Base-by-base conservation (phyloP, 2,113 vertebrate species). In the Seriola aureovittata region DNA sequence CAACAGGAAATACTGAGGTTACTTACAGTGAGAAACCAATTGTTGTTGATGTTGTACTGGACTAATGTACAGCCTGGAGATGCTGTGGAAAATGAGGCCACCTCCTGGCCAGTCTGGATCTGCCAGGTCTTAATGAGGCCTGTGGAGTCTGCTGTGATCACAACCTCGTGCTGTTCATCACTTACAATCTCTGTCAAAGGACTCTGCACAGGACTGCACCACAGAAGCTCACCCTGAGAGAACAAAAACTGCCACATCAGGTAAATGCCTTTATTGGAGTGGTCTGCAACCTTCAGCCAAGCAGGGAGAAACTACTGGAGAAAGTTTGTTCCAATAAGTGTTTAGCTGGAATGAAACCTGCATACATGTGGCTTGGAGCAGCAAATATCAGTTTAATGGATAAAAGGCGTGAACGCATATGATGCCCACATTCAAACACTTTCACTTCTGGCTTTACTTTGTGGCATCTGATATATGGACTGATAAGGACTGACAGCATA, bases 171-270 rank as follows among this genome's bases (percentile, higher is more conserved):
- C 74, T 80, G 57, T 11, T 86, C 92, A 21, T 95, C 94, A 4
- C 81, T 55, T 8, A 91, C 55, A 36, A 95, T 87, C 23, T 77
- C 84, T 9, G 87, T 88, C 82, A 96, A 69, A 17, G 95, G 92
- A 29, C 87, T 94, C 85, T 96, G 93, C 5, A 65, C 71, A 50
- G 95, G 92, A 57, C 94, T 96, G 40, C 92, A 93, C 96, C 93
- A 94, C 57, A 95, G 76, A 80, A 92, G 88, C 3, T 81, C 64
- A 55, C 93, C 95, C 96, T 96, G 85, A 46, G 55, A 14, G 44
- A 17, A 23, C 36, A 71, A 46, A 0, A 70, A 71, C 63, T 19
- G n/a, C 36, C 57, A 36, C 14, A 23, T 48, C 2, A 77, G 54
- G 2, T 25, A 4, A 40, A 25, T 52, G 36, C 1, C 59, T 70